A percentile compares a stretch with the other conserved stretches of the same genome.
phyloP scores from a whole-genome alignment of 2,113 vertebrate species.

The Ahaetulla prasina region DNA sequence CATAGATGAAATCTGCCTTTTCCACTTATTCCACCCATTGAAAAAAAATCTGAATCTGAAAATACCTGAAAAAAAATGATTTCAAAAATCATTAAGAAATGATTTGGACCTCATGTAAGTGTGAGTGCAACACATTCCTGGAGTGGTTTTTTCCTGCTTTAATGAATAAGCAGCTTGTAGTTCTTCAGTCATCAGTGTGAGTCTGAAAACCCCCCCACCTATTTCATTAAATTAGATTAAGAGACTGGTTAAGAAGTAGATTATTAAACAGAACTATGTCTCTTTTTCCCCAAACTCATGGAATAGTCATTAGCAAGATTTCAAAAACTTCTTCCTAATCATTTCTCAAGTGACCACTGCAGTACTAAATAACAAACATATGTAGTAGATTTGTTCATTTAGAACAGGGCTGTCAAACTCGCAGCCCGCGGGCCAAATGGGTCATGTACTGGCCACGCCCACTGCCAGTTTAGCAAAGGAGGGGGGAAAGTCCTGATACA shows the following conservation, averaged over 20 bases:
- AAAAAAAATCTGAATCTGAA: no score
- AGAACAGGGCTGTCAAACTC: neutral
- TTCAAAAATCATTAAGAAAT: neutral
- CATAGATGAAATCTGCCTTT: neutral
- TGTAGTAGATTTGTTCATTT: neutral
- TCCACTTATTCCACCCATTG: neutral
- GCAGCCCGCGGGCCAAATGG: no score
- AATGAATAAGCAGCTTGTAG: neutral
- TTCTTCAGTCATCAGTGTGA: neutral
- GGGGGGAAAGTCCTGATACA: no score
- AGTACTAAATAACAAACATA: neutral
- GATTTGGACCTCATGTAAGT: neutral
- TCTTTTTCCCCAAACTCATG: neutral
- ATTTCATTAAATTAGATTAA: neutral
- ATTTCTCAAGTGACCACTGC: neutral
- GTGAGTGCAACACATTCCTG: neutral
- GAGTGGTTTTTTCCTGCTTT: no score
- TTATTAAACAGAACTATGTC: neutral
- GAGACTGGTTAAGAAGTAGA: neutral
- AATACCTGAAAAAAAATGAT: neutral
- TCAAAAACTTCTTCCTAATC: neutral
- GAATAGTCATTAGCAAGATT: neutral
- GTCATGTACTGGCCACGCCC: no score
- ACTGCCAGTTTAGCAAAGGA: no score
- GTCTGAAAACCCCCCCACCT: neutral